phyloP scores from a whole-genome alignment of 2,113 vertebrate species.

The Takifugu bimaculatus region DNA sequence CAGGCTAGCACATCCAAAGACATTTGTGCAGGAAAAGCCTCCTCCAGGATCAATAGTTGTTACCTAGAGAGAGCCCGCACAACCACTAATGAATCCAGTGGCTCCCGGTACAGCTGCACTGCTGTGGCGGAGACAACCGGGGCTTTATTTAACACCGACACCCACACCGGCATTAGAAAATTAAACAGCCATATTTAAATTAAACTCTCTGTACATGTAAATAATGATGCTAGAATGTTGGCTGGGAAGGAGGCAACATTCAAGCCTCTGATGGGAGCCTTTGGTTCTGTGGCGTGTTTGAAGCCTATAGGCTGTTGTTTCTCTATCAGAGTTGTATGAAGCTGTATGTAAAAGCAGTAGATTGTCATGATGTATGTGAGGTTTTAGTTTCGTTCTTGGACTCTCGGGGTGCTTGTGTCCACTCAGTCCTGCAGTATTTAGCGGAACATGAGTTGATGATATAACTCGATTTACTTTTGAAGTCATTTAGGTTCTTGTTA shows the following conservation, averaged over 20 bases:
- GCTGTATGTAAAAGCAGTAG: no score
- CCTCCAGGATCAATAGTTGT: slow-evolving; percentile 68
- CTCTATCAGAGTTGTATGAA: slow-evolving; percentile 2
- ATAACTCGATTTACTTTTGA: no score
- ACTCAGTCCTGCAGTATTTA: no score
- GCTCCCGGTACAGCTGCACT: slow-evolving; percentile 13
- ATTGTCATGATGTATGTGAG: no score
- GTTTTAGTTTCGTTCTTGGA: no score
- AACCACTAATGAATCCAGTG: slow-evolving; percentile 76
- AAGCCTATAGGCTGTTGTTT: neutral
- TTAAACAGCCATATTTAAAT: neutral
- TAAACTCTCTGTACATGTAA: neutral
- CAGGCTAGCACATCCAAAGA: slow-evolving; percentile 46
- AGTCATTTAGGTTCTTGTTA: no score
- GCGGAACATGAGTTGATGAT: no score
- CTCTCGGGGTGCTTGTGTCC: no score
- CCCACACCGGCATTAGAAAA: neutral
- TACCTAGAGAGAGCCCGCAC: slow-evolving; percentile 64
- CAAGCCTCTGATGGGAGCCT: slow-evolving; percentile 1
- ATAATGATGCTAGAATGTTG: neutral
- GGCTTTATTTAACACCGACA: neutral
- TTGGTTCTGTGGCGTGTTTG: slow-evolving; percentile 18
- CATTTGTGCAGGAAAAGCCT: slow-evolving; percentile 54
- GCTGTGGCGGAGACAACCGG: no score
- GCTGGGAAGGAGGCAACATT: slow-evolving; percentile 7